Percentiles rank a stretch among this genome's conserved stretches.
phyloP scores from a whole-genome alignment of 2,888 invertebrate genomes.

The Melieria omissa region DNA sequence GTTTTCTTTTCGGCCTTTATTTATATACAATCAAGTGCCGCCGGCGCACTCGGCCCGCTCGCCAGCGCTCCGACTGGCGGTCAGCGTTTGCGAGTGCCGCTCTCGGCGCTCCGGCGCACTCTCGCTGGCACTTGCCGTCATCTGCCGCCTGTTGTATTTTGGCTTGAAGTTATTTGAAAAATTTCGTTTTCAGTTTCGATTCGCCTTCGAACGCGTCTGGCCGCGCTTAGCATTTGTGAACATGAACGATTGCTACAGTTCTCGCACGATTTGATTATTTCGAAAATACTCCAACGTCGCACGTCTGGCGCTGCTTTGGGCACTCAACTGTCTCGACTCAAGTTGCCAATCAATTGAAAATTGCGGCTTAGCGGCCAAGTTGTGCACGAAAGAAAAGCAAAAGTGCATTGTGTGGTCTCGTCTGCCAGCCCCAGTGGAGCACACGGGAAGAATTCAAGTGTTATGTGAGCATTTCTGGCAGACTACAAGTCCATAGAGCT shows the following conservation, averaged over 20 bases:
- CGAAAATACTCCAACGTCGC: too few relatives aligned
- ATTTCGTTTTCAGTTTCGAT: slow-evolving; percentile 56
- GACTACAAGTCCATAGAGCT: too few relatives aligned
- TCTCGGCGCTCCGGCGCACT: background rate
- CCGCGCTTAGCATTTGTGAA: slow-evolving; percentile 13
- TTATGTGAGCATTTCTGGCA: too few relatives aligned
- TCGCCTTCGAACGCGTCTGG: slow-evolving; percentile 56
- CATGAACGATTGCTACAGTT: slow-evolving; percentile 9
- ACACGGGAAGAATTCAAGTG: too few relatives aligned
- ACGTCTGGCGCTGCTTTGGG: too few relatives aligned
- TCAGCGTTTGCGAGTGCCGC: background rate
- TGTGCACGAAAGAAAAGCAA: too few relatives aligned
- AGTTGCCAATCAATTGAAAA: too few relatives aligned
- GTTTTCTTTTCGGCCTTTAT: background rate
- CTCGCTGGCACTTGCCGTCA: background rate
- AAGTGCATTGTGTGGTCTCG: too few relatives aligned
- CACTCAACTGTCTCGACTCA: too few relatives aligned
- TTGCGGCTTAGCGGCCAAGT: too few relatives aligned
- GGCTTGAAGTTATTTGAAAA: slow-evolving; percentile 33
- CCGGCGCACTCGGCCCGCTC: background rate
- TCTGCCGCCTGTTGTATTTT: background rate
- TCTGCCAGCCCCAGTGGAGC: too few relatives aligned
- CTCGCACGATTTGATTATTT: too few relatives aligned
- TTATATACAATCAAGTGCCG: background rate
- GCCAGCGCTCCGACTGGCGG: background rate